A percentile compares a stretch with the other conserved stretches of the same genome.
phyloP scores from a whole-genome alignment of 23 tunicate genomes.

The Oikopleura dioica region DNA sequence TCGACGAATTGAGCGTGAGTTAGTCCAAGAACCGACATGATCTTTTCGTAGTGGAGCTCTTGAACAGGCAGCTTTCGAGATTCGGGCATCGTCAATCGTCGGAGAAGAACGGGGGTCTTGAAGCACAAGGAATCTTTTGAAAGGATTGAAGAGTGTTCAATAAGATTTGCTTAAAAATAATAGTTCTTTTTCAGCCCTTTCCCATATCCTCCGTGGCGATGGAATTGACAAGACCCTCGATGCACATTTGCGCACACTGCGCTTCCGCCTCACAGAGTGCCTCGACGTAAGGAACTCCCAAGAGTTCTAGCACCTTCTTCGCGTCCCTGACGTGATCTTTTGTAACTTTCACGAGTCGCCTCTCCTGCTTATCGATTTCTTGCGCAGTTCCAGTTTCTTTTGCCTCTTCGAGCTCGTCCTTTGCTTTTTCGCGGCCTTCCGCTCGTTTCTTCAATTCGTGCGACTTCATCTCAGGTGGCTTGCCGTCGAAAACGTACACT shows the following conservation, averaged over 20 bases:
- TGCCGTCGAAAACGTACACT: conserved; percentile 83
- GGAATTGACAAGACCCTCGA: conserved; percentile 53
- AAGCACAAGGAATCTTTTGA: conserved; percentile 24
- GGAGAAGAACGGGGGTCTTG: conserved; percentile 31
- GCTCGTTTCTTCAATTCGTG: conserved; percentile 54
- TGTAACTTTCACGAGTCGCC: conserved; percentile 23
- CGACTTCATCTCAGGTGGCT: conserved; percentile 83
- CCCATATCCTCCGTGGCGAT: conserved; percentile 71
- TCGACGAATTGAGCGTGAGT: conserved; percentile 65
- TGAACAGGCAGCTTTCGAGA: conserved; percentile 82
- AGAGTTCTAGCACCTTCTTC: conserved; percentile 35
- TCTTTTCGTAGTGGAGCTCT: conserved; percentile 41
- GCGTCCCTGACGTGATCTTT: conserved; percentile 52
- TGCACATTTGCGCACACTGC: conserved; percentile 61
- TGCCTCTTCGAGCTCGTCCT: conserved; percentile 63
- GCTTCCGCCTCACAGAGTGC: conserved; percentile 94
- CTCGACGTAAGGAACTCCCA: conserved; percentile 70
- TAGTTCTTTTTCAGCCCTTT: not conserved
- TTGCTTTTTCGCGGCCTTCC: conserved; percentile 72
- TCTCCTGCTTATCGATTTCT: conserved; percentile 15
- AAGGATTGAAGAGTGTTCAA: too few relatives aligned
- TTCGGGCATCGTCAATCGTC: conserved; percentile 54
- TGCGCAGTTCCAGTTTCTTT: conserved; percentile 53
- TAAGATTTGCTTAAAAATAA: too few relatives aligned
- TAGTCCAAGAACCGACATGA: conserved; percentile 46